Conservation (phyloP, 1,140 invertebrate species). For the Panonychus citri region DNA sequence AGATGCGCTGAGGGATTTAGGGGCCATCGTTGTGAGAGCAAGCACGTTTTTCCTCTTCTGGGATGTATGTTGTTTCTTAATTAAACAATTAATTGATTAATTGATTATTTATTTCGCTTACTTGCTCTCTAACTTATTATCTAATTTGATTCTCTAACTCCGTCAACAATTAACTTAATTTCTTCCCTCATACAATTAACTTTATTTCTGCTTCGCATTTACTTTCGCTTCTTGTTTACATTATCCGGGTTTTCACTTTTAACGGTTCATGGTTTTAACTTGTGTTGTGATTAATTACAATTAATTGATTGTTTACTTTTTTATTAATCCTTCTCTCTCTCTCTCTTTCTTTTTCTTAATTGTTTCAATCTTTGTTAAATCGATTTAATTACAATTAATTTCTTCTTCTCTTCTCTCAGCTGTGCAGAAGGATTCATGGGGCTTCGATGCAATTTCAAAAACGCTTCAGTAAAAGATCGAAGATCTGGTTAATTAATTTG, state of each 20-base stretch:
- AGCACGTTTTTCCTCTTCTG: constrained; percentile 36
- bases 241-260: too few species aligned
- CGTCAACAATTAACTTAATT: neutral
- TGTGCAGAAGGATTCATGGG: constrained; percentile 58
- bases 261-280: constrained; percentile 31
- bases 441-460: constrained; percentile 54
- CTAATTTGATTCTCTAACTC: neutral
- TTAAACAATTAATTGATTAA: constrained; percentile 61
- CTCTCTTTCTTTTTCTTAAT: neutral
- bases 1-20: constrained; percentile 60
- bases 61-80: constrained; percentile 37
- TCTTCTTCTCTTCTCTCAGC: constrained; percentile 24
- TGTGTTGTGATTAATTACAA: constrained; percentile 52
- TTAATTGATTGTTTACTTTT: constrained; percentile 56
- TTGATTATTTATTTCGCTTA: constrained; percentile 28
- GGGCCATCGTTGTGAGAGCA: constrained; percentile 55
- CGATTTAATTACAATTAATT: neutral
- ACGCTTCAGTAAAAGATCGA: constrained; percentile 21
- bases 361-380: neutral
- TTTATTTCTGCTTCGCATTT: too few species aligned
- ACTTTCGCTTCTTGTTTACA: too few species aligned
- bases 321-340: neutral
- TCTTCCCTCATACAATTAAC: too few species aligned
- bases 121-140: neutral
- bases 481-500: too few species aligned